phyloP scores from a whole-genome alignment of 2,113 vertebrate species.

The Epinephelus moara region DNA sequence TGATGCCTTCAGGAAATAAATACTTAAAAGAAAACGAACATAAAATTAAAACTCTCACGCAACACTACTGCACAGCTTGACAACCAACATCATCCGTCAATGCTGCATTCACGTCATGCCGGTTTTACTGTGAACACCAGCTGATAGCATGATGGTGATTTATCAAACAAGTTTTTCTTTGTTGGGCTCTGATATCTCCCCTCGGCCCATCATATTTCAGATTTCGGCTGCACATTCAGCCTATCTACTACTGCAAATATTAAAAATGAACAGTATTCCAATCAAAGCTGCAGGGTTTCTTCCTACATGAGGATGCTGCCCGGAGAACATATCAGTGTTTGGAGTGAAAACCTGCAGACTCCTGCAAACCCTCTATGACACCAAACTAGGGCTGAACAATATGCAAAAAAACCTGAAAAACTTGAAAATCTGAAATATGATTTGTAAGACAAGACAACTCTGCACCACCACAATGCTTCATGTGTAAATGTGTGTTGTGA shows the following conservation, averaged over 20 bases:
- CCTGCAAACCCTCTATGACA: not conserved
- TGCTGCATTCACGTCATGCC: not conserved
- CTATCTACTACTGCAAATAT: not conserved
- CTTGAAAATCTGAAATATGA: too few relatives aligned
- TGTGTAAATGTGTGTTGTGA: too few relatives aligned
- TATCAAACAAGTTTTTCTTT: not conserved
- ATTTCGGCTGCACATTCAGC: not conserved
- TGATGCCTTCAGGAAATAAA: too few relatives aligned
- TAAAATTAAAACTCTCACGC: too few relatives aligned
- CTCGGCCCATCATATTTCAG: not conserved
- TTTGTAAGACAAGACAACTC: too few relatives aligned
- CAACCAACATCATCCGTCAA: not conserved
- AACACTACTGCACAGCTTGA: not conserved
- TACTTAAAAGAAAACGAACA: not conserved
- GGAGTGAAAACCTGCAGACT: not conserved
- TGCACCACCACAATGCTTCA: too few relatives aligned
- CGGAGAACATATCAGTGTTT: not conserved
- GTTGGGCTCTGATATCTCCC: not conserved
- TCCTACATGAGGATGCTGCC: not conserved
- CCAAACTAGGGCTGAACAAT: too few relatives aligned
- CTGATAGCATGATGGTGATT: not conserved
- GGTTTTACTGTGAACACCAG: not conserved
- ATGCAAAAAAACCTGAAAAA: too few relatives aligned
- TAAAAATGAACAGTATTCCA: not conserved
- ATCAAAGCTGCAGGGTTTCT: not conserved